These are phyloP conservation scores for Euura lappo DNA, from an alignment of 1,140 invertebrate genomes.

Conservation along the genomic window DNA sequence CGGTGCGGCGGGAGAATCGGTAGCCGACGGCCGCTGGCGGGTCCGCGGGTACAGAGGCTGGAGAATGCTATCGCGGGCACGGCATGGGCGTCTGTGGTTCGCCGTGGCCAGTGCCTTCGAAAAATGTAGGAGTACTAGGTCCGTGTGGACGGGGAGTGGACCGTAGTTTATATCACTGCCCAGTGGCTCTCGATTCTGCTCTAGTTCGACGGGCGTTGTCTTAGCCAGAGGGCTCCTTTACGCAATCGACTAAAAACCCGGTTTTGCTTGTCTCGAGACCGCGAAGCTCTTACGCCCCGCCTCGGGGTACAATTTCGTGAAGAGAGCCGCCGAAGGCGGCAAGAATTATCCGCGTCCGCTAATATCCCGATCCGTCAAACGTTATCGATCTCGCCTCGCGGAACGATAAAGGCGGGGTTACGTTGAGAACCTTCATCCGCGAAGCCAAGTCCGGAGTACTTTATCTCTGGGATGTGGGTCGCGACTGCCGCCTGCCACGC, in stretches of 20 bases:
- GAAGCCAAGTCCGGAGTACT: constrained; percentile 46
- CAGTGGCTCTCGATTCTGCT: constrained; percentile 28
- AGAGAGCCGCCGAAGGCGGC: constrained; percentile 1
- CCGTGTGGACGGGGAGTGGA: constrained; percentile 38
- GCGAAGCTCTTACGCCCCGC: neutral
- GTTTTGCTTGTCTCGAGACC: constrained; percentile 17
- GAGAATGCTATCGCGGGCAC: constrained; percentile 39
- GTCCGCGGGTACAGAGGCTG: constrained; percentile 36
- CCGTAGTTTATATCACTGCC: constrained; percentile 29
- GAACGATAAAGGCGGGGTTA: constrained; percentile 40
- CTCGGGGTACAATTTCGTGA: constrained; percentile 15
- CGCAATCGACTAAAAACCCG: constrained; percentile 18
- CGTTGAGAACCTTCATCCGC: constrained; percentile 48
- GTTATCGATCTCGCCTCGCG: constrained; percentile 16
- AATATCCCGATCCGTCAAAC: neutral
- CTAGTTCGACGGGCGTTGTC: neutral
- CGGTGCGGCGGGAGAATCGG: constrained; percentile 15
- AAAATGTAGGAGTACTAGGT: constrained; percentile 38
- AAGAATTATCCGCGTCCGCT: constrained; percentile 15
- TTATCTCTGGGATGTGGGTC: constrained; percentile 55
- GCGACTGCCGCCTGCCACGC: constrained; percentile 52
- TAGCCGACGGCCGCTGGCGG: constrained; percentile 21
- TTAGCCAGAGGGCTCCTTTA: neutral
- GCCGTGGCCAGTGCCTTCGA: constrained; percentile 42
- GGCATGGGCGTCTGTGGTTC: constrained; percentile 32